Evolutionary conservation across 2,113 vertebrate genomes (phyloP).

Genomic region (Neomonachus schauinslandi): DNA sequence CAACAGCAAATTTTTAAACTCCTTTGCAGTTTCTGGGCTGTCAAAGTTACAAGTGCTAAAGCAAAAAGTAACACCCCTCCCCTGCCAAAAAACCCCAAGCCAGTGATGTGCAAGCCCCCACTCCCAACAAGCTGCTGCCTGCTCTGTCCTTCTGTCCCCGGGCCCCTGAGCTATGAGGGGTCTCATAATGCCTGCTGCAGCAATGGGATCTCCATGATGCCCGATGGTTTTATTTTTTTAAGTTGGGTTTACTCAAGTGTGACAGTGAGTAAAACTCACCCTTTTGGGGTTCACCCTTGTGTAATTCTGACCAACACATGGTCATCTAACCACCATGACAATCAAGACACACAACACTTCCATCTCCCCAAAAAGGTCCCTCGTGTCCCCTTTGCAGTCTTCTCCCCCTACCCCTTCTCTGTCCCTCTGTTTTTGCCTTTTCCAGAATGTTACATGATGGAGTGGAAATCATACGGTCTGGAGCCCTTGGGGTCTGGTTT

Average conservation of each 20-base stretch:
- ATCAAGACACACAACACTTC: not conserved
- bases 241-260: not conserved
- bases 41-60: not conserved
- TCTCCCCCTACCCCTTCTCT: not conserved
- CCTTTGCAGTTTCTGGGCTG: not conserved
- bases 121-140: not conserved
- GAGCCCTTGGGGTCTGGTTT: not conserved
- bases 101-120: not conserved
- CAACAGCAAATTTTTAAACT: not conserved
- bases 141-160: not conserved
- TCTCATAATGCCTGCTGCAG: not conserved
- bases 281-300: not conserved
- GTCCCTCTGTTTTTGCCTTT: not conserved
- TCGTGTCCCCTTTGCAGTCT: rapidly evolving
- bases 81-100: not conserved
- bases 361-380: not conserved
- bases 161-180: not conserved
- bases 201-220: not conserved
- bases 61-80: not conserved
- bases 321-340: not conserved
- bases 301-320: not conserved
- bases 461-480: not conserved
- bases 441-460: not conserved
- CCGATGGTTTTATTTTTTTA: not conserved
- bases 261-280: not conserved